Conservation (phyloP, 2,797 vertebrate species). For the Melanotaenia nigrans region DNA sequence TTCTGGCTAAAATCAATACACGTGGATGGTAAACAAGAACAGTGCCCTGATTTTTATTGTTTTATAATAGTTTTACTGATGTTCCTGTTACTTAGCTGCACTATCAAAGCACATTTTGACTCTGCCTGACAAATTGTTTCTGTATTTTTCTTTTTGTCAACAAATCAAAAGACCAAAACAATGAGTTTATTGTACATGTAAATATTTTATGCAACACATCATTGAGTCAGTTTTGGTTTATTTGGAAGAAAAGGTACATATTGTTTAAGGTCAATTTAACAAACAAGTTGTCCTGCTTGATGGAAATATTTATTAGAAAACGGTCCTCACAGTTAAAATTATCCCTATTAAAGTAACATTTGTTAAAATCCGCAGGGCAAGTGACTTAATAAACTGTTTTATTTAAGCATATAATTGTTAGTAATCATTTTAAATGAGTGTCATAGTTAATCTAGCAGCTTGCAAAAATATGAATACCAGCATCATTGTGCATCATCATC, state of each 20-base stretch:
- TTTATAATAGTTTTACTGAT: conserved; percentile 38
- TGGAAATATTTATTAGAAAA: too few relatives aligned
- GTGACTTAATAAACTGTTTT: too few relatives aligned
- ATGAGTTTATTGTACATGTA: not conserved
- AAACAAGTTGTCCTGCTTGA: not conserved
- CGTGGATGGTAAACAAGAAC: conserved; percentile 19
- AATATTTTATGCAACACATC: conserved; percentile 5
- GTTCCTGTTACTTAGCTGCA: conserved; percentile 13
- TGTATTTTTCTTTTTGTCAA: conserved; percentile 11
- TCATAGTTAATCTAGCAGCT: too few relatives aligned
- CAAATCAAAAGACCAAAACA: conserved; percentile 17
- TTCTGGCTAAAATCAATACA: conserved; percentile 47
- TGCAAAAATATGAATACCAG: too few relatives aligned
- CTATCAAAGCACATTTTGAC: conserved; percentile 6
- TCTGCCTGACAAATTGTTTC: conserved; percentile 12
- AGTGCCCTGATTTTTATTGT: conserved; percentile 22
- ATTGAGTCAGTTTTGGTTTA: not conserved
- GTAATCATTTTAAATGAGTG: too few relatives aligned
- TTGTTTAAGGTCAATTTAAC: not conserved
- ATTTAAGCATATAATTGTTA: too few relatives aligned
- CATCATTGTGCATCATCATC: not conserved
- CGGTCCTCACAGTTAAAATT: too few relatives aligned
- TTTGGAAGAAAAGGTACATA: not conserved
- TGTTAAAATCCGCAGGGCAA: too few relatives aligned
- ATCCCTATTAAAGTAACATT: too few relatives aligned